These are phyloP conservation scores for Ciconia nigra DNA, from an alignment of 2,797 vertebrate genomes.

Conservation along the genomic window DNA sequence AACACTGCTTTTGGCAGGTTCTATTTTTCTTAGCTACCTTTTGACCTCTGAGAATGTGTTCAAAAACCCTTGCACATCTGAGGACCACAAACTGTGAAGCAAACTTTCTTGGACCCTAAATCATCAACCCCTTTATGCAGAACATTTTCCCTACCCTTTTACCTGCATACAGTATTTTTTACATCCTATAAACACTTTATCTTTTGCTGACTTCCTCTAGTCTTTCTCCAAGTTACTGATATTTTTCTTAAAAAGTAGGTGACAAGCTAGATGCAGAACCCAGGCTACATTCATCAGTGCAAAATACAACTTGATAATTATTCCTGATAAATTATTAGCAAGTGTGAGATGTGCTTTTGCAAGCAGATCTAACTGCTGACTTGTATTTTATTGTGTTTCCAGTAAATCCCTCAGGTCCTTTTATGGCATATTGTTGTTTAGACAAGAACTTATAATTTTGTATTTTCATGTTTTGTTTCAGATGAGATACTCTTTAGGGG, in stretches of 20 bases:
- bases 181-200: background rate
- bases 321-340: background rate
- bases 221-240: background rate
- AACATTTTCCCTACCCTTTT: background rate
- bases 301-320: background rate
- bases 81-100: background rate
- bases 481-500: background rate
- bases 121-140: background rate
- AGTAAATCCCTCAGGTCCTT: background rate
- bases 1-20: background rate
- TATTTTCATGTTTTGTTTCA: background rate
- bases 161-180: background rate
- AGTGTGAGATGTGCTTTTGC: background rate
- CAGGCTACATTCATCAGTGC: background rate
- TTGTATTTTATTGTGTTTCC: background rate
- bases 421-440: background rate
- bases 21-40: background rate
- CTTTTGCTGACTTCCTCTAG: background rate
- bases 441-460: background rate
- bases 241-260: background rate
- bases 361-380: background rate
- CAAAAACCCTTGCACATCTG: background rate
- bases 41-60: background rate
- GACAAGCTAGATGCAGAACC: background rate
- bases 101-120: background rate